Percentiles rank a stretch among this genome's conserved stretches.
These are phyloP conservation scores for Drosophila borealis DNA, from an alignment of 2,888 invertebrate species.

Conservation along the genomic window DNA sequence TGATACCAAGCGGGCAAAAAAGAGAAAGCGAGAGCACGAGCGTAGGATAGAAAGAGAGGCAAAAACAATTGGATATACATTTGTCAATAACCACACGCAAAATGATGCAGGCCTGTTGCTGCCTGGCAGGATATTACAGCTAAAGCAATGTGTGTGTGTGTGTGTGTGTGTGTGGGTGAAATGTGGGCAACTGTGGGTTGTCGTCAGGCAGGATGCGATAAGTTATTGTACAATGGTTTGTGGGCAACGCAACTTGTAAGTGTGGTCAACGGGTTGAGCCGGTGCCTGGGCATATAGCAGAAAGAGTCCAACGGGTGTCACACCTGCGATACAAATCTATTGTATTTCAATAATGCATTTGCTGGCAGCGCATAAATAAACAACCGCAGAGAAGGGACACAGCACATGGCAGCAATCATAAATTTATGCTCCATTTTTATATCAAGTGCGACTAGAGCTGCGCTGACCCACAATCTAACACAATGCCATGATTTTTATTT, in stretches of 20 bases:
- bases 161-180: conserved; percentile 14
- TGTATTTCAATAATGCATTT: conserved; percentile 69
- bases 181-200: conserved; percentile 35
- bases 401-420: conserved; percentile 40
- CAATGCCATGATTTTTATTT: no score
- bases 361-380: conserved; percentile 62
- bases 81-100: conserved; percentile 74
- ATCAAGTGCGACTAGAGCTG: conserved; percentile 5
- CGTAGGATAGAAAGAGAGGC: conserved; percentile 12
- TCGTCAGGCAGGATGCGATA: conserved; percentile 40
- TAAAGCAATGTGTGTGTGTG: conserved; percentile 4
- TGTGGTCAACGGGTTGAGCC: conserved; percentile 51
- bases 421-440: conserved; percentile 49
- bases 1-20: conserved; percentile 11
- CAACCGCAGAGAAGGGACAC: conserved; percentile 50
- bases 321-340: conserved; percentile 72
- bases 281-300: not conserved
- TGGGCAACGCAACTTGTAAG: conserved; percentile 54
- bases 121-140: conserved; percentile 45
- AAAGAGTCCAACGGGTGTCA: conserved; percentile 41
- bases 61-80: conserved; percentile 76
- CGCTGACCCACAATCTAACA: conserved; percentile 7
- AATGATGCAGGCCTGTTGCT: conserved; percentile 63
- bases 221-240: conserved; percentile 64
- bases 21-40: not conserved